Base-by-base conservation (phyloP, 2,888 invertebrate genomes). In the Ptychoptera albimana region DNA sequence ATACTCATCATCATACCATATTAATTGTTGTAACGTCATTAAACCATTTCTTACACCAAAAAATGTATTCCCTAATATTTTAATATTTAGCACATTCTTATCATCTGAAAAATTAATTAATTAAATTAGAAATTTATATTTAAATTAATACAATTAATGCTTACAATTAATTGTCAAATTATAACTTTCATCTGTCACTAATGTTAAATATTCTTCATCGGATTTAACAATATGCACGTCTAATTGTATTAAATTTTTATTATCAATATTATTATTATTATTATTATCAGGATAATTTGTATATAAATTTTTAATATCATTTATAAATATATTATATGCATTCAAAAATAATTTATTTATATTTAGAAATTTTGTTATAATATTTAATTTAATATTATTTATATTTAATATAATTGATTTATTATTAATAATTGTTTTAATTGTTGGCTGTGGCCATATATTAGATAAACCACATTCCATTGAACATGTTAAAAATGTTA, bases 391-490 rank as follows among this genome's bases (percentile, higher is more conserved):
- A n/a, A 65, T 53, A 50, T 60, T 55, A 32, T 60, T 57, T 39
- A 57, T 52, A 11, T 60, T 57, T 47, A 65, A 75, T 23, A 73
- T 71, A 14, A 76, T 68, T 16, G 78, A 77, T 44, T 73, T 73
- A 13, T 73, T 73, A 50, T 79, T 79, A 16, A 85, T 69, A 49
- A 73, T 69, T 30, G 79, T 73, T 46, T 75, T 75, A 1, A 79
- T 79, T 2, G 82, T 83, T 42, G 86, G 85, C 60, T 78, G 78
- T 29, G 86, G 86, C 86, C 85, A 86, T 23, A 85, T 70, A 52
- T 82, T 78, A 4, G 63, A 57, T 45, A 75, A 72, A 23, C 82
- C 82, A 61, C 86, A 86, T 12, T 81, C 70, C 74, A 86, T 83
- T 55, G 79, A 78, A 65, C 86, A 86, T 8, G 82, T 82, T 36